Base-by-base conservation (phyloP, 2,888 invertebrate species). In the Eupeodes luniger region DNA sequence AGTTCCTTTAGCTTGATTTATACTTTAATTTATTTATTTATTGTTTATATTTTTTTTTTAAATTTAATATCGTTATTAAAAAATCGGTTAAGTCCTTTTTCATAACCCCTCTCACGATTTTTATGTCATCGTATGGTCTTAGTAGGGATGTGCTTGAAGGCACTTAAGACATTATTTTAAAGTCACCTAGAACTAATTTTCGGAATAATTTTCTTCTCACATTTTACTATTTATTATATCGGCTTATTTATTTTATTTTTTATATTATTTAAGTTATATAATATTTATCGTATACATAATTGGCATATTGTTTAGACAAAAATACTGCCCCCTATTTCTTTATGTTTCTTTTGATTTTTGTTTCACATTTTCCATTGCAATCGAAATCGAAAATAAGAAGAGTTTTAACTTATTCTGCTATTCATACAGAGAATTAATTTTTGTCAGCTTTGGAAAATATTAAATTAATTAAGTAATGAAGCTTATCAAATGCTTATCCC, bases 1-100 rank as follows among this genome's bases (percentile, higher is more conserved):
- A 80, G 34, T 64, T 87, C 80, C 80, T 74, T 77, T 84, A 72
- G 83, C 87, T 87, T 87, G 49, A 80, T 83, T 84, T 77, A 27
- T 27, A 81, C 51, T 87, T 72, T 67, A 53, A 57, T 76, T 78
- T 74, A 34, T 49, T 19, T 59, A 62, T 27, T 57, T 76, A 64
- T 64, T 12, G 53, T 59, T 59, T 2, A 34, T 59, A 59, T 34
- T 57, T 5, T 57, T 11, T 27, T 27, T 12, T 9, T 78, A 62
- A 78, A 86, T 86, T 59, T 59, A 0, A 59, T 59, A 59, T 34
- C 27, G 12, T 57, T 11, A 57, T 57, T 12, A 14, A 82, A 62
- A 78, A 86, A 81, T 51, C 55, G 85, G 75, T 79, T 82, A 75
- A 62, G 64, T 82, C 70, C 64, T 76, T 75, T 80, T 75, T 80